Conservation (phyloP, 2,113 vertebrate species). For the Leptocoma aspasia region DNA sequence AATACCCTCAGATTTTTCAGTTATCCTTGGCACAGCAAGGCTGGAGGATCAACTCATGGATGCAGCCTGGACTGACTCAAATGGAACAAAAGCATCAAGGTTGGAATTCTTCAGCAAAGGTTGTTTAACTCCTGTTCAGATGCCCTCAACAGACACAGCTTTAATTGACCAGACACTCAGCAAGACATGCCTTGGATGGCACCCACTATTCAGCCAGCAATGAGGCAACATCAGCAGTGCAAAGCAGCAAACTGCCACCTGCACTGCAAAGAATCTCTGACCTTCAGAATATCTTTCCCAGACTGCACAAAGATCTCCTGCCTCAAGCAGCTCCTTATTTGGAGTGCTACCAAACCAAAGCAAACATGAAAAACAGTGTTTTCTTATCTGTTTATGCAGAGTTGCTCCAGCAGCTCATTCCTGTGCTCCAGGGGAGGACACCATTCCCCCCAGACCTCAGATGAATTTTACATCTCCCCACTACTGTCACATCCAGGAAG, state of each 20-base stretch:
- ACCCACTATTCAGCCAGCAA: background rate
- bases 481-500: background rate
- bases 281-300: conserved; percentile 49
- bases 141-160: background rate
- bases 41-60: background rate
- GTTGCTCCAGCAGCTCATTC: background rate
- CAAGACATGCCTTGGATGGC: rapidly evolving
- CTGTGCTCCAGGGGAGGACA: background rate
- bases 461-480: background rate
- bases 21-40: background rate
- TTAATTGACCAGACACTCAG: background rate
- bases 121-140: background rate
- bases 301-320: conserved; percentile 1
- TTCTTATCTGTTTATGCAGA: conserved; percentile 35
- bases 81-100: background rate
- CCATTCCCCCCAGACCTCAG: background rate
- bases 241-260: background rate
- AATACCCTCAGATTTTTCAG: too few species aligned
- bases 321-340: conserved; percentile 28
- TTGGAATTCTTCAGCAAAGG: background rate
- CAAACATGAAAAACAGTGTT: background rate
- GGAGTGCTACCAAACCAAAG: conserved; percentile 13
- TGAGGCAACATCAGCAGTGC: background rate
- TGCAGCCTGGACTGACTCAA: background rate
- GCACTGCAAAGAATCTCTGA: background rate